Evolutionary conservation across 2,113 vertebrate species (phyloP).

Genomic region (Mirounga angustirostris): DNA sequence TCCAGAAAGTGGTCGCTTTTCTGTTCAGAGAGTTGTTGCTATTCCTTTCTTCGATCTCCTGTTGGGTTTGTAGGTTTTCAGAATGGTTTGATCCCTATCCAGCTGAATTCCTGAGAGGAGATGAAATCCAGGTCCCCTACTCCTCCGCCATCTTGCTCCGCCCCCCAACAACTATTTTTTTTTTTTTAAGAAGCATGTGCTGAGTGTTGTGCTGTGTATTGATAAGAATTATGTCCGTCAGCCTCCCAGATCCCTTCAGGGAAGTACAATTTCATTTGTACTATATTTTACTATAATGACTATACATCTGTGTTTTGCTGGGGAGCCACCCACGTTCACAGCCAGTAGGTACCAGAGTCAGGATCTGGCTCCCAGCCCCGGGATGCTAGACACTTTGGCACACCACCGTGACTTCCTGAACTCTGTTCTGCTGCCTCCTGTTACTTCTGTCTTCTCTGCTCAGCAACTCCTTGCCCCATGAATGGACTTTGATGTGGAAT

Average conservation of each 20-base stretch:
- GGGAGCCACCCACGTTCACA: background rate
- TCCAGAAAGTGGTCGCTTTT: too few species aligned
- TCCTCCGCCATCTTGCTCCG: too few species aligned
- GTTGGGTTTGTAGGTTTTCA: too few species aligned
- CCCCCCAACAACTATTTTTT: too few species aligned
- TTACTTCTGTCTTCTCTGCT: background rate
- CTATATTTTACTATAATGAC: background rate
- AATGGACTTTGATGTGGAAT: background rate
- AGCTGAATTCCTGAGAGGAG: too few species aligned
- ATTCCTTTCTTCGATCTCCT: too few species aligned
- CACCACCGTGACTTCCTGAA: rapidly evolving
- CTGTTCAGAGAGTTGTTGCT: too few species aligned
- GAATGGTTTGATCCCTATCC: too few species aligned
- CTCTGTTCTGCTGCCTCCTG: background rate
- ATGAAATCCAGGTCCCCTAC: too few species aligned
- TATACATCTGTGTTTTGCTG: background rate
- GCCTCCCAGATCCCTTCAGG: background rate
- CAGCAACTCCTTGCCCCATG: background rate
- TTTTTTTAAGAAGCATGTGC: background rate
- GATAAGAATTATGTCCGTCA: background rate
- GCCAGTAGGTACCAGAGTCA: background rate
- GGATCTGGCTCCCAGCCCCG: background rate
- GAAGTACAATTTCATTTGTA: background rate
- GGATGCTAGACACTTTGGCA: too few species aligned
- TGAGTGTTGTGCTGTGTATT: background rate